Conservation (phyloP, 1,140 invertebrate species). For the Drosophila melanogaster region Release_6_plus_ISO1_MT NC_004354.4:14921501-14922000, state of each 20-base stretch:
- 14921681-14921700: conserved; percentile 41
- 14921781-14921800: conserved; percentile 44
- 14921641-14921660: neutral
- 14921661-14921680: conserved; percentile 2
- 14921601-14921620: conserved; percentile 50
- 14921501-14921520: conserved; percentile 92
- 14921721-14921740: neutral
- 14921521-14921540: conserved; percentile 92
- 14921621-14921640: neutral
- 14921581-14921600: conserved; percentile 86
- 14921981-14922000: neutral
- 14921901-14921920: conserved; percentile 51
- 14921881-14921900: conserved; percentile 66
- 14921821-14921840: conserved; percentile 54
- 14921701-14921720: conserved; percentile 47
- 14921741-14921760: neutral
- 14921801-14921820: conserved; percentile 56
- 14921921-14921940: conserved; percentile 8
- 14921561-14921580: conserved; percentile 86
- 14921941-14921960: conserved; percentile 13
- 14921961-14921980: conserved; percentile 14
- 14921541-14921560: conserved; percentile 85
- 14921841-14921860: conserved; percentile 65
- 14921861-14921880: neutral
- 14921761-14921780: neutral